Percentiles rank a stretch among this genome's conserved stretches.
Evolutionary conservation across 2,113 vertebrate species (phyloP).

Genomic region (Tachysurus fulvidraco): DNA sequence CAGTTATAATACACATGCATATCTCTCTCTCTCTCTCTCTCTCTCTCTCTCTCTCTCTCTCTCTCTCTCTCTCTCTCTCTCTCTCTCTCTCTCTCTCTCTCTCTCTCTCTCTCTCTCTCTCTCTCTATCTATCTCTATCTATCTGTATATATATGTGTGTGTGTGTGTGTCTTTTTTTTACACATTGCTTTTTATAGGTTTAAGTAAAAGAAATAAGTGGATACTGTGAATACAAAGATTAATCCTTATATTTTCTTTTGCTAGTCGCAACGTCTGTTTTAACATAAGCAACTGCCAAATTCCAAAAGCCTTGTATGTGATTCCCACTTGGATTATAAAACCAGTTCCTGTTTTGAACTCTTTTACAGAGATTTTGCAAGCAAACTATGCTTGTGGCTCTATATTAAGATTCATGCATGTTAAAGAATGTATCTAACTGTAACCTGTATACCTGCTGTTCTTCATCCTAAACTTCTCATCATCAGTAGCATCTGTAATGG

Average conservation of each 20-base stretch:
- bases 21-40: too few species aligned
- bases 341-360: neutral
- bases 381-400: constrained; percentile 5
- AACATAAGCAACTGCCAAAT: neutral
- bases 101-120: too few species aligned
- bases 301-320: neutral
- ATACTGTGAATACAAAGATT: too few species aligned
- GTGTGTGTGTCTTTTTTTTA: neutral
- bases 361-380: constrained; percentile 6
- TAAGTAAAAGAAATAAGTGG: too few species aligned
- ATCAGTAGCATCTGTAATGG: neutral
- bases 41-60: too few species aligned
- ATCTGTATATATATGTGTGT: neutral
- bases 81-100: too few species aligned
- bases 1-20: neutral
- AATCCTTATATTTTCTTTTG: neutral
- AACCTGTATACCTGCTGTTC: constrained; percentile 1
- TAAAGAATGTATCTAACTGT: neutral
- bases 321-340: neutral
- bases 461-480: neutral
- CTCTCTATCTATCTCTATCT: too few species aligned
- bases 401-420: neutral
- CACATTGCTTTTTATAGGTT: too few species aligned
- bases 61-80: too few species aligned
- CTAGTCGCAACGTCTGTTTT: neutral